A percentile compares a stretch with the other conserved stretches of the same genome.
These are phyloP conservation scores for Eristalis pertinax DNA, from an alignment of 2,888 invertebrate genomes.

Conservation along the genomic window DNA sequence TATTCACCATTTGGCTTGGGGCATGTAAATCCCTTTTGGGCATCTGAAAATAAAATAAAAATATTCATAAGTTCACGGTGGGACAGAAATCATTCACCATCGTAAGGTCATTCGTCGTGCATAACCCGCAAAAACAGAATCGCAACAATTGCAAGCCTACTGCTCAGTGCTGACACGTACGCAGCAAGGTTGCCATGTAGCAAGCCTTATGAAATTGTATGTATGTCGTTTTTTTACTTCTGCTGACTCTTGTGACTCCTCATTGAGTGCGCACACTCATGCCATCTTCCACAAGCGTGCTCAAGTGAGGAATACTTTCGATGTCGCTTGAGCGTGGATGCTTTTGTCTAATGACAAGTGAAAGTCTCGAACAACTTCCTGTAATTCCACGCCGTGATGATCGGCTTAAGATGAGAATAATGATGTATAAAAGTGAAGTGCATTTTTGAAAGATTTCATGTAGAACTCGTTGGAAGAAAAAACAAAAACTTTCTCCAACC, in stretches of 20 bases:
- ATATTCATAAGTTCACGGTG: background rate
- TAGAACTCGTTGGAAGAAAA: background rate
- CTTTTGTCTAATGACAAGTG: background rate
- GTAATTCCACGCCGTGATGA: background rate
- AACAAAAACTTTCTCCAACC: too few species aligned
- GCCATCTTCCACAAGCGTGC: background rate
- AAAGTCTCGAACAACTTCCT: background rate
- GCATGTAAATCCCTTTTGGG: conserved; percentile 85
- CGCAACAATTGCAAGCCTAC: too few species aligned
- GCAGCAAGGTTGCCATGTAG: background rate
- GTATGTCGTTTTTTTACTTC: background rate
- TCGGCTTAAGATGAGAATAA: background rate
- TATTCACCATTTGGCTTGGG: conserved; percentile 91
- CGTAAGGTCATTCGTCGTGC: background rate
- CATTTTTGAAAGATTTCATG: background rate
- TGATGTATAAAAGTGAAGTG: background rate
- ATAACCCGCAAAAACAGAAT: too few species aligned
- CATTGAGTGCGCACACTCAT: background rate
- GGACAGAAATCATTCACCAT: too few species aligned
- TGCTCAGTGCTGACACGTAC: too few species aligned
- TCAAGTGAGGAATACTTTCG: background rate
- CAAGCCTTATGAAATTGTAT: background rate
- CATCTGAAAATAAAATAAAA: conserved; percentile 74
- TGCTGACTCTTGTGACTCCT: background rate
- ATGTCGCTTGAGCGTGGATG: background rate